Base-by-base conservation (phyloP, 2,797 vertebrate species). In the Scolopax bukidnonensis region DNA sequence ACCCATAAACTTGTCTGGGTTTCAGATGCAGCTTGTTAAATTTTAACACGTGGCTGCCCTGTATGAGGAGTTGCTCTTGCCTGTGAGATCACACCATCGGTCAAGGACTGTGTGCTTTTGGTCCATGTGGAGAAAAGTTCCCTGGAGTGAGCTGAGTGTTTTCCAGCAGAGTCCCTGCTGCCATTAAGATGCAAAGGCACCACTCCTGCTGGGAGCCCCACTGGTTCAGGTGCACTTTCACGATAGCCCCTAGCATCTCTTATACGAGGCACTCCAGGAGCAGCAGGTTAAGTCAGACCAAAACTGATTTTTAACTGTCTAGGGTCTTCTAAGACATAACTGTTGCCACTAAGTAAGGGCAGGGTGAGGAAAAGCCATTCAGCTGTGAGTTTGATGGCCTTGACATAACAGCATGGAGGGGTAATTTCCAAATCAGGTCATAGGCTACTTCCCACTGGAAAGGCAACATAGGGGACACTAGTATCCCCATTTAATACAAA, bases 191-290 rank as follows among this genome's bases (percentile, higher is more conserved):
- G 28, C 50, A 75, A 50, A 45, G 32, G 11, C 63, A 28, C 54
- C 30, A 15, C 5, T 73, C 11, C 38, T 69, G 25, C 67, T 76
- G 21, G 27, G 38, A 74, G 12, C 14, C 36, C 12, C 14, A 6
- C 30, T n/a, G 18, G 23, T 61, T 82, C 36, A 40, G 43, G 10
- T 7, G 5, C 27, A 7, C 11, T 43, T 78, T 53, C 38, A 12
- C 1, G 2, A 27, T 3, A 69, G 41, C 30, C 3, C 10, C 6
- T 6, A 5, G 4, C 20, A 28, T 16, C 28, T 14, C 4, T 50
- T 32, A 18, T 4, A 17, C 5, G 9, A 57, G 24, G 19, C n/a
- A 19, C 8, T 61, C 16, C 41, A 73, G 51, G 33, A 57, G 8
- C 33, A 65, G 38, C 3, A 57, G 40, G 6, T 68, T 57, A 64